Base-by-base conservation (phyloP, 2,888 invertebrate species). In the Junonia oenone region DNA sequence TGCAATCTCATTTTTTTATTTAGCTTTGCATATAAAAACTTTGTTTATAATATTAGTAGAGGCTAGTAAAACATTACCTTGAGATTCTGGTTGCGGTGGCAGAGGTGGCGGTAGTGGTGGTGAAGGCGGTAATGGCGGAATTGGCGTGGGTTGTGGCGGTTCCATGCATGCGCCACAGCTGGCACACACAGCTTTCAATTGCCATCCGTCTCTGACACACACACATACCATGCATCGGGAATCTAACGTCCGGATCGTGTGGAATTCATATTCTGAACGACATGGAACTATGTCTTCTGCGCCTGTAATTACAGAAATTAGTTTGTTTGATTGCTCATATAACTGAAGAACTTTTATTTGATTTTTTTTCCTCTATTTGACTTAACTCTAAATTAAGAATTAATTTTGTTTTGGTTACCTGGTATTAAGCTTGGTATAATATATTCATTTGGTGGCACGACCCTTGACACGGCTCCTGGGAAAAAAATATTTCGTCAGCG, bases 211-310 rank as follows among this genome's bases (percentile, higher is more conserved):
- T n/a, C 63, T 67, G 15, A 78, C 59, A 55, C 87, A 88, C 0
- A 76, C 72, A 63, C 87, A 88, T 2, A 86, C 69, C 17, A 81
- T 53, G 59, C 87, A 88, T 1, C 76, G 63, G 11, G 66, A 60
- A 1, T 52, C 56, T 0, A 62, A 31, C 0, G 75, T 67, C 76
- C 74, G 76, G 17, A 75, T 56, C 46, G 76, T 73, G 59, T 81
- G 71, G 15, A 86, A 59, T 49, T 87, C 82, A 1, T 80, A 78
- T 55, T 69, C 71, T 51, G 64, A 68, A 6, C 58, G 43, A 55
- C 86, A 87, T 6, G 51, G 47, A 8, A 78, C 53, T 40, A 56
- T 27, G 15, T 69, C 65, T 49, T 69, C 68, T 13, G 64, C 71
- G 35, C 78, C 84, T 84, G 58, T 9, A 61, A 62, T n/a, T 19